Evolutionary conservation across 2,888 invertebrate species (phyloP), one percentile per base, ranked within the genome.

Genomic region (Erebia epiphron): DNA sequence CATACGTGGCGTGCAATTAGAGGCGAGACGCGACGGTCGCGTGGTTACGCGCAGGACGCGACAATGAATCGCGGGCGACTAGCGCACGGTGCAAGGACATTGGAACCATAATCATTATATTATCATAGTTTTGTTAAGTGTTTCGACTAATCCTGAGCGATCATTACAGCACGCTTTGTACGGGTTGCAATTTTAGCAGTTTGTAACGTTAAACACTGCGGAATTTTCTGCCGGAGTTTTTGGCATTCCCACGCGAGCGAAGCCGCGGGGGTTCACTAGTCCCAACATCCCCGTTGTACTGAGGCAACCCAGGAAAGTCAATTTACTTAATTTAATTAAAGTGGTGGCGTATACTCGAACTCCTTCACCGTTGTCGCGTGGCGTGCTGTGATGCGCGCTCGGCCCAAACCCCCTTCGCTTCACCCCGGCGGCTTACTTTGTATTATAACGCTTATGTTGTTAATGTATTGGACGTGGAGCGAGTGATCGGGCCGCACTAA

Each of bases 21-120:
- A 66, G 72, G 49, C 13, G 16, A 41, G 16, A 60, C 52, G 46
- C 46, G 65, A 43, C 16, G 26, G 67, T 63, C 56, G 67, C 62
- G 62, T 69, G 65, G 52, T 49, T 54, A 49, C 49, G 46, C 49
- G 41, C 14, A 14, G 67, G 62, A 35, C 35, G 43, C 49, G 14
- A 62, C 50, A 41, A 43, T 21, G 35, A 43, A 63, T 56, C 54
- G 68, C 57, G 54, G 16, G 77, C 76, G 79, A 75, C 75, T n/a
- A 77, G 84, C 85, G 89, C 86, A 86, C 86, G 89, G 89, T 88
- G 82, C 79, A 77, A 77, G 78, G 79, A 82, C 79, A 75, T 77
- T 66, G 21, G 4, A 57, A 57, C 43, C 57, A 57, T 67, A 46
- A 26, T 46, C 43, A 71, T 65, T 72, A 70, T 69, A 67, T 35